A percentile compares a stretch with the other conserved stretches of the same genome.
phyloP scores from a whole-genome alignment of 2,888 invertebrate genomes.

The Camponotus fellah region DNA sequence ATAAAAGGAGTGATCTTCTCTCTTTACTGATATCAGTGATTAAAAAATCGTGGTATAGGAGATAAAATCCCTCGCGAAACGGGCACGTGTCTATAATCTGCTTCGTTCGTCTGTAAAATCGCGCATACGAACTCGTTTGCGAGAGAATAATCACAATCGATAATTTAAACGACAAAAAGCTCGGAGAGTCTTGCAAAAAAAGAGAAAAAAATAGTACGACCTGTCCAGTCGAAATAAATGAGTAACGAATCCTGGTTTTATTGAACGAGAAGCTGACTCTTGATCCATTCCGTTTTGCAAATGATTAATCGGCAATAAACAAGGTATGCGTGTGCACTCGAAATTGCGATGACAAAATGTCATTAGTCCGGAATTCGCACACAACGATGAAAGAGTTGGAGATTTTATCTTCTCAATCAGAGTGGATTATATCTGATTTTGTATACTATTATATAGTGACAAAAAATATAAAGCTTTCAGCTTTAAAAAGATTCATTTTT shows the following conservation, averaged over 20 bases:
- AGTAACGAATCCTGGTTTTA: constrained; percentile 12
- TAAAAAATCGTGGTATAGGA: neutral
- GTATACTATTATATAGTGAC: neutral
- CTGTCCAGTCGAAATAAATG: constrained; percentile 16
- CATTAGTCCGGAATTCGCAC: neutral
- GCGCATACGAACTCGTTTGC: neutral
- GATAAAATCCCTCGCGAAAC: neutral
- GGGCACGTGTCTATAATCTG: neutral
- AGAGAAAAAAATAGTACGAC: constrained; percentile 19
- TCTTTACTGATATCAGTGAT: constrained; percentile 1
- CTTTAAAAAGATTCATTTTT: neutral
- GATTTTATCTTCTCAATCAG: neutral
- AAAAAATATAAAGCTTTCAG: neutral
- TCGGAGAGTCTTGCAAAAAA: neutral
- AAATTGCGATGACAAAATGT: constrained; percentile 11
- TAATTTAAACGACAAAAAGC: constrained; percentile 43
- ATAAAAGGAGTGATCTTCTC: neutral
- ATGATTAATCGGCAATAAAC: constrained; percentile 32
- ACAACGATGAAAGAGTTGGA: neutral
- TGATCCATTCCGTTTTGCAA: constrained; percentile 38
- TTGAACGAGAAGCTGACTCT: constrained; percentile 44
- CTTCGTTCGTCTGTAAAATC: constrained; percentile 30
- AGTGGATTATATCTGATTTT: neutral
- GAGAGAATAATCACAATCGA: constrained; percentile 37
- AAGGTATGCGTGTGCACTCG: neutral